Conservation (phyloP, 2,888 invertebrate genomes). For the Drosophila buzzatii region DNA sequence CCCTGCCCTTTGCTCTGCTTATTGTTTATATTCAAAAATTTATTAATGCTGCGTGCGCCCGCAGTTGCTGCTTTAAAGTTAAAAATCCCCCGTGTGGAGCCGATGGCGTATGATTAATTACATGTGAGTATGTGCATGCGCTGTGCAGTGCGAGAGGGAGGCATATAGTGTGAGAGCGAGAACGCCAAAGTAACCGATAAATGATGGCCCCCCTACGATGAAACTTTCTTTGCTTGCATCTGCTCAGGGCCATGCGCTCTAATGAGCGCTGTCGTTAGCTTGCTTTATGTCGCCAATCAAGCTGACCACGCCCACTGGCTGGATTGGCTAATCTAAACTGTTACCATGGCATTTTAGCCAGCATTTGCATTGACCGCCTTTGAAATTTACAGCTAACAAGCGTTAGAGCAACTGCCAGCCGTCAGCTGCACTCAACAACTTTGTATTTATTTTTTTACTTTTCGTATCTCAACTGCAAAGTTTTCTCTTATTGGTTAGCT, state of each 20-base stretch:
- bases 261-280: conserved; percentile 73
- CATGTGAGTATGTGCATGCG: conserved; percentile 23
- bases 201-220: conserved; percentile 31
- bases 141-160: too few relatives aligned
- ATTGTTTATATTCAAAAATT: conserved; percentile 66
- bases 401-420: background rate
- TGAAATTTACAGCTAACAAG: background rate
- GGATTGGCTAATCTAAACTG: too few relatives aligned
- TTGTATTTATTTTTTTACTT: too few relatives aligned
- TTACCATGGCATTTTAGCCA: too few relatives aligned
- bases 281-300: conserved; percentile 76
- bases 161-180: background rate
- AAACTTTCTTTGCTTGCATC: conserved; percentile 33
- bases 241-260: conserved; percentile 30
- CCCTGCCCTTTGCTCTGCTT: background rate
- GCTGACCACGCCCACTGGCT: conserved; percentile 42
- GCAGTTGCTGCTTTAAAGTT: conserved; percentile 62
- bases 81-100: conserved; percentile 51
- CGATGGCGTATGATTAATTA: conserved; percentile 66
- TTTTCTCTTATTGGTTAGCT: background rate
- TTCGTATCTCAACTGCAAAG: background rate
- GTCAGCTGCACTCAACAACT: background rate
- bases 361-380: background rate
- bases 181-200: conserved; percentile 41
- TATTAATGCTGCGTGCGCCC: conserved; percentile 61